A percentile compares a stretch with the other conserved stretches of the same genome.
Conservation (phyloP, 2,888 invertebrate genomes). For the Allacma fusca region DNA sequence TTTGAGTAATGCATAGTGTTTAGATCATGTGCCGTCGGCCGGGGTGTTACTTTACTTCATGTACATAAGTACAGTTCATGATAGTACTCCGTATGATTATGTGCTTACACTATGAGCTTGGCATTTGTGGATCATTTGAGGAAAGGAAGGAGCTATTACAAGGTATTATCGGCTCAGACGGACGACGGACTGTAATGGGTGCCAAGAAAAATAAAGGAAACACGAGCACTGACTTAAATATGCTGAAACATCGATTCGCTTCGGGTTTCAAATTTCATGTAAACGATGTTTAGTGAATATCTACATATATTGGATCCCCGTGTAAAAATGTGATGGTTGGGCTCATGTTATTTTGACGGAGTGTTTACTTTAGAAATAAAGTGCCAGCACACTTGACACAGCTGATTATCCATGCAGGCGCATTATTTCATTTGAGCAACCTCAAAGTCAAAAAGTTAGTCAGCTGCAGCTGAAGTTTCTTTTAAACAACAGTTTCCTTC, state of each 20-base stretch:
- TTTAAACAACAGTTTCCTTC: conserved; percentile 16
- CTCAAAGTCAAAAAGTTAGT: conserved; percentile 4
- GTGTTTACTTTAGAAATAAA: neutral
- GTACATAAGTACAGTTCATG: too few relatives aligned
- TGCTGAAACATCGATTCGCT: conserved; percentile 2
- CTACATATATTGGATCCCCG: neutral
- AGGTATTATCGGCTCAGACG: neutral
- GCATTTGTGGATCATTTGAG: too few relatives aligned
- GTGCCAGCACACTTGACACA: neutral
- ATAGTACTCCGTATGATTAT: too few relatives aligned
- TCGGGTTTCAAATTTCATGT: conserved; percentile 19
- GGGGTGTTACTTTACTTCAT: too few relatives aligned
- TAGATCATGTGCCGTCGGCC: too few relatives aligned
- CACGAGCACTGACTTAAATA: neutral
- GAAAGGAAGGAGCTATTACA: too few relatives aligned
- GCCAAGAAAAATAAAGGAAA: conserved; percentile 23
- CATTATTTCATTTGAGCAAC: neutral
- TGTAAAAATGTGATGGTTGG: neutral
- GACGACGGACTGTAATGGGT: neutral
- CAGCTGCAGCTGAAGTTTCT: conserved; percentile 28
- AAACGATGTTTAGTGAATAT: conserved; percentile 27
- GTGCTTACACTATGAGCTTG: too few relatives aligned
- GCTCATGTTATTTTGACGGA: neutral
- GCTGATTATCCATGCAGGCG: neutral
- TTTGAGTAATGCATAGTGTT: too few relatives aligned